Conservation (phyloP, 2,113 vertebrate genomes). For the Sardina pilchardus region DNA sequence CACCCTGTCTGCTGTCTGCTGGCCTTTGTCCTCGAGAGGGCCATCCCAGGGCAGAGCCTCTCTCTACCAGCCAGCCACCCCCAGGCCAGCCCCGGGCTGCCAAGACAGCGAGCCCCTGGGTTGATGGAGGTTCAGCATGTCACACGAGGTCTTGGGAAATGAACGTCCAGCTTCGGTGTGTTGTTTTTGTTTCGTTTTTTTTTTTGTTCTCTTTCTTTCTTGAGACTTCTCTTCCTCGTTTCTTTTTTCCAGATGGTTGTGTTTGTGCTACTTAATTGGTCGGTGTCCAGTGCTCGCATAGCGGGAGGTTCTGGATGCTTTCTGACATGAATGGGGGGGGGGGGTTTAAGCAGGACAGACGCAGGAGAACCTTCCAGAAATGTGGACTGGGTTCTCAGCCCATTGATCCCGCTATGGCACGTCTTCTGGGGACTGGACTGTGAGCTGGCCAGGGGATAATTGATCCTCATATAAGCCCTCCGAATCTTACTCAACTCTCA, state of each 20-base stretch:
- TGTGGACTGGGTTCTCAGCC: slow-evolving; percentile 4
- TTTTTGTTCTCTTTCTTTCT: background rate
- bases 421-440: background rate
- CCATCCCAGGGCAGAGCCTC: background rate
- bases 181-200: background rate
- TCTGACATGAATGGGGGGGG: background rate
- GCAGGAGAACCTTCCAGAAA: background rate
- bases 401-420: background rate
- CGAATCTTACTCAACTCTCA: background rate
- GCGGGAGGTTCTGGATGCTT: background rate
- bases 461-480: background rate
- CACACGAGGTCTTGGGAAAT: slow-evolving; percentile 9
- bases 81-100: background rate
- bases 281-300: background rate
- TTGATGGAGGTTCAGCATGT: background rate
- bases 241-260: slow-evolving; percentile 17
- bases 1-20: background rate
- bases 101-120: background rate
- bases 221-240: background rate
- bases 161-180: background rate
- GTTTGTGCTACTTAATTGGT: slow-evolving; percentile 22
- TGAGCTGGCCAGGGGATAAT: background rate
- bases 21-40: background rate
- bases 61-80: background rate
- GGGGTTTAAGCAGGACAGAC: background rate